Conservation (phyloP, 2,797 vertebrate genomes). For the Alectoris magna region DNA sequence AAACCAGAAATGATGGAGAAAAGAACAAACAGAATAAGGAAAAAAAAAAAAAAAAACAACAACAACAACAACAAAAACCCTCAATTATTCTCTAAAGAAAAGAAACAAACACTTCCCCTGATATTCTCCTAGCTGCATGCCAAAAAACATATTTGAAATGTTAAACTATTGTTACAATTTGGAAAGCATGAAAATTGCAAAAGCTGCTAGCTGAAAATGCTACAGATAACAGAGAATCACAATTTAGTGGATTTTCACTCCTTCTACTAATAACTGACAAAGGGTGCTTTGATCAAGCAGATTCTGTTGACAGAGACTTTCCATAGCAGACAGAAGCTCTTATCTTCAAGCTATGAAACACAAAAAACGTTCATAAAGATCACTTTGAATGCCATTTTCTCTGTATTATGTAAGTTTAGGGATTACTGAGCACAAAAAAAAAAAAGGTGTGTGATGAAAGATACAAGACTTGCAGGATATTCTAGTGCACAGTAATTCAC, state of each 20-base stretch:
- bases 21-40: background rate
- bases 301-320: conserved; percentile 76
- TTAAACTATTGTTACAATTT: conserved; percentile 74
- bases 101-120: conserved; percentile 15
- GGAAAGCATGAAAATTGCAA: conserved; percentile 77
- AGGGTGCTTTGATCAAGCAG: conserved; percentile 77
- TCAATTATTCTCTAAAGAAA: conserved; percentile 28
- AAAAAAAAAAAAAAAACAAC: background rate
- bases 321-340: conserved; percentile 74
- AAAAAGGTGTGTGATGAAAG: conserved; percentile 68
- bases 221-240: conserved; percentile 70
- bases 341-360: conserved; percentile 78
- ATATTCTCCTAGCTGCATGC: conserved; percentile 3
- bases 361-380: conserved; percentile 74
- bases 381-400: conserved; percentile 74
- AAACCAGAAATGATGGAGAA: conserved; percentile 19
- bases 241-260: conserved; percentile 72
- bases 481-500: conserved; percentile 45
- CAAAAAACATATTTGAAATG: conserved; percentile 66
- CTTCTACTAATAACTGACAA: conserved; percentile 77
- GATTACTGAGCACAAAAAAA: conserved; percentile 74
- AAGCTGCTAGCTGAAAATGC: conserved; percentile 72
- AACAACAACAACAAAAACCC: background rate
- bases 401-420: conserved; percentile 72
- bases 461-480: conserved; percentile 49